A percentile compares a stretch with the other conserved stretches of the same genome.
Evolutionary conservation across 2,888 invertebrate genomes (phyloP).

Genomic region (Acanthococcus lagerstroemiae): DNA sequence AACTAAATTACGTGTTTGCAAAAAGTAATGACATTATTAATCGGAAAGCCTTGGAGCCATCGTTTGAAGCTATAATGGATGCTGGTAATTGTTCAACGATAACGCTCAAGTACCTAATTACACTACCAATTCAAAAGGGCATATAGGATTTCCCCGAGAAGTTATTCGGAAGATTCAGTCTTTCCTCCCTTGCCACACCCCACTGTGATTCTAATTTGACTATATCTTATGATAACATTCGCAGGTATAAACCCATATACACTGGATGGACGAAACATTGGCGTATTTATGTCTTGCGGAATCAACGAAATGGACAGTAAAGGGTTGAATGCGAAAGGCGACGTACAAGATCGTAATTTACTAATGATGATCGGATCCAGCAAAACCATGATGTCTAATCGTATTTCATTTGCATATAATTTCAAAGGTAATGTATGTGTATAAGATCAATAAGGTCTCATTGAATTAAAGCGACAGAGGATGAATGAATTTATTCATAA

Average conservation of each 20-base stretch:
- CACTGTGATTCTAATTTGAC: no score
- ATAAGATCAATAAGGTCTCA: no score
- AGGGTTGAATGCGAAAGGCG: no score
- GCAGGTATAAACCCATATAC: constrained; percentile 43
- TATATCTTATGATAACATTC: no score
- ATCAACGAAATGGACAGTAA: constrained; percentile 44
- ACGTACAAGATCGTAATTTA: constrained; percentile 49
- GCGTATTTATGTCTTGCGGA: constrained; percentile 43
- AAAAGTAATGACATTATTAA: constrained; percentile 45
- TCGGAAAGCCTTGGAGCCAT: constrained; percentile 43
- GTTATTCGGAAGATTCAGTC: no score
- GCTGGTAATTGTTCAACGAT: constrained; percentile 41
- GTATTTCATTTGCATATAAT: constrained; percentile 52
- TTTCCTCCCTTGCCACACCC: no score
- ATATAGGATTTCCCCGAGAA: no score
- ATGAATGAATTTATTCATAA: no score
- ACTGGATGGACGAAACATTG: constrained; percentile 43
- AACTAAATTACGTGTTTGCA: constrained; percentile 44
- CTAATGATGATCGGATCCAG: constrained; percentile 58
- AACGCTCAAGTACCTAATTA: no score
- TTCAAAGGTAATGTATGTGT: constrained; percentile 46
- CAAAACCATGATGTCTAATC: constrained; percentile 52
- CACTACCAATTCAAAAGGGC: no score
- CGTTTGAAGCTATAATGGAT: constrained; percentile 45
- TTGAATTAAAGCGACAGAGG: no score